A percentile compares a stretch with the other conserved stretches of the same genome.
Conservation (phyloP, 2,797 vertebrate species). For the Acestrorhynchus altus region DNA sequence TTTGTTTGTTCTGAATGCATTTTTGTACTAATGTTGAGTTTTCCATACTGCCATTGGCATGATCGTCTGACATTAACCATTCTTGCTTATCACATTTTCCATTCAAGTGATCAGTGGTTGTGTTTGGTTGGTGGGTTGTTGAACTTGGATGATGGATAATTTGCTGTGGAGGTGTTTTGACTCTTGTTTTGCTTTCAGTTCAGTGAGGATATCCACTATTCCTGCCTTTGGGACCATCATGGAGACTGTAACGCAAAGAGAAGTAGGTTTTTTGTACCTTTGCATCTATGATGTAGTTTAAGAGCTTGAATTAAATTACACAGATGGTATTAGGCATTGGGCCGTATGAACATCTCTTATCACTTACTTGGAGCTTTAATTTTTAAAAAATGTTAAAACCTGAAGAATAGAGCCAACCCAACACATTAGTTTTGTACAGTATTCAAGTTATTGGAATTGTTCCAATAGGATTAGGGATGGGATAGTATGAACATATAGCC, state of each 20-base stretch:
- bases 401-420: too few species aligned
- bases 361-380: too few species aligned
- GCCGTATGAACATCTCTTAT: too few species aligned
- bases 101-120: constrained; percentile 52
- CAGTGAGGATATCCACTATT: constrained; percentile 98
- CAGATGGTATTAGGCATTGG: too few species aligned
- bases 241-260: constrained; percentile 98
- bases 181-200: constrained; percentile 79
- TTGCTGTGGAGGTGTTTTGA: constrained; percentile 42
- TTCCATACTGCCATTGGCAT: constrained; percentile 69
- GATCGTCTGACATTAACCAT: constrained; percentile 75
- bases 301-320: too few species aligned
- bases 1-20: constrained; percentile 29
- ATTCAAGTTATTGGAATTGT: too few species aligned
- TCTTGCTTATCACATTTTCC: constrained; percentile 71
- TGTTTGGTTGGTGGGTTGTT: constrained; percentile 34
- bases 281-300: not conserved
- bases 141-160: not conserved
- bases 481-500: too few species aligned
- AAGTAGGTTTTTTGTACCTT: constrained; percentile 77
- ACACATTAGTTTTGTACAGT: too few species aligned
- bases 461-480: too few species aligned
- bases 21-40: constrained; percentile 60
- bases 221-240: constrained; percentile 99
- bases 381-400: too few species aligned